A percentile compares a stretch with the other conserved stretches of the same genome.
These are phyloP conservation scores for Arizona elegans DNA, from an alignment of 2,113 vertebrate species.

Conservation along the genomic window DNA sequence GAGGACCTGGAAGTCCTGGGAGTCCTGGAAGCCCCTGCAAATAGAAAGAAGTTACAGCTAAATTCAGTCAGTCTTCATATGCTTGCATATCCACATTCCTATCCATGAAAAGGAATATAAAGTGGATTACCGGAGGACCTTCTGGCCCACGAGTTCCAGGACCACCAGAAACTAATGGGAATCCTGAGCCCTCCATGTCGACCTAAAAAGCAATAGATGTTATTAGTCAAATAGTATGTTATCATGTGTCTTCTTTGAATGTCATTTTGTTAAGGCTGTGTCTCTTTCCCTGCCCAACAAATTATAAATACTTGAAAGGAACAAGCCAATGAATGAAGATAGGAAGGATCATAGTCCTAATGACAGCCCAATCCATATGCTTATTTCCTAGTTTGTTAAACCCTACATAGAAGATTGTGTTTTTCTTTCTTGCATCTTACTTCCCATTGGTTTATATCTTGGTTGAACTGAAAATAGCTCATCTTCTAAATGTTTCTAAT, in stretches of 20 bases:
- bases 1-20: slow-evolving; percentile 59
- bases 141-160: slow-evolving; percentile 71
- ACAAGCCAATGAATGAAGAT: neutral
- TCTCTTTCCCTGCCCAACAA: neutral
- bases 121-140: slow-evolving; percentile 75
- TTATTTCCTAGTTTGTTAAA: neutral
- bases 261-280: too few species aligned
- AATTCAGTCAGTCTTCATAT: neutral
- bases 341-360: neutral
- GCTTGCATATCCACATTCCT: too few species aligned
- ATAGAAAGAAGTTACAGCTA: neutral
- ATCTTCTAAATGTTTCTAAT: neutral
- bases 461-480: neutral
- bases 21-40: slow-evolving; percentile 59
- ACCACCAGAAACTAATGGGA: slow-evolving; percentile 45
- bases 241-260: neutral
- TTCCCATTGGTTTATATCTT: neutral
- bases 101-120: neutral
- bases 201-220: slow-evolving; percentile 64
- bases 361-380: neutral
- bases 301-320: neutral
- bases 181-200: slow-evolving; percentile 89
- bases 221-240: neutral
- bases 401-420: neutral
- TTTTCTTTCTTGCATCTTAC: neutral